Conservation (phyloP, 2,888 invertebrate species). For the Thymelicus acteon region DNA sequence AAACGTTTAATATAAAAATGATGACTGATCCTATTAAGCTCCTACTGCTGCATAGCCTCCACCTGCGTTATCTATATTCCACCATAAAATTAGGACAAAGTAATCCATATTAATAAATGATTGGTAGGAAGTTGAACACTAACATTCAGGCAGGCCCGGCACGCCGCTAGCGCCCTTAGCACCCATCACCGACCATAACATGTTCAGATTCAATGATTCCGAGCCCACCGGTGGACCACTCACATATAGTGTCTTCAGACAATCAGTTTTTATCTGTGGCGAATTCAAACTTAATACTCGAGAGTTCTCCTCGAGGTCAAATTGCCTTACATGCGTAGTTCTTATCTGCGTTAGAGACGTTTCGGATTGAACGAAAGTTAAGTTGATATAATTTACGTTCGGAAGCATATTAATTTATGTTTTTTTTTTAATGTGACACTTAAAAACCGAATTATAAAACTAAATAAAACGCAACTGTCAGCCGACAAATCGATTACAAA, state of each 20-base stretch:
- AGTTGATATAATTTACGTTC: background rate
- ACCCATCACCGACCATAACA: constrained; percentile 27
- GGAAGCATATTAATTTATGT: background rate
- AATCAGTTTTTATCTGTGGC: background rate
- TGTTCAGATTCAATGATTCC: constrained; percentile 29
- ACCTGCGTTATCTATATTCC: no score
- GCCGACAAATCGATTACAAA: constrained; percentile 1
- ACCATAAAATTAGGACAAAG: no score
- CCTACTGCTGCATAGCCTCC: no score
- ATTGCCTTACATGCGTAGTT: background rate
- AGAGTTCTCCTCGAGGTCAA: background rate
- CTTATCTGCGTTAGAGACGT: background rate
- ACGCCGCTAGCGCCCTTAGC: constrained; percentile 25
- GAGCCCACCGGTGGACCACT: constrained; percentile 24
- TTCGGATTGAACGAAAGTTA: background rate
- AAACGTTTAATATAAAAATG: no score
- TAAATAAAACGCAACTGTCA: background rate
- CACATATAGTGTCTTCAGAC: constrained; percentile 9
- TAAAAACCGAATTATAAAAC: background rate
- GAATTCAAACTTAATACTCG: constrained; percentile 6
- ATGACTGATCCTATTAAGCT: no score
- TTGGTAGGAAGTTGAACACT: constrained; percentile 17
- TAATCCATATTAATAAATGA: no score
- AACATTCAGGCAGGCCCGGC: constrained; percentile 29
- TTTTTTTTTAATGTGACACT: no score